These are phyloP conservation scores for Altica lythri DNA, from an alignment of 2,888 invertebrate species.

Conservation along the genomic window DNA sequence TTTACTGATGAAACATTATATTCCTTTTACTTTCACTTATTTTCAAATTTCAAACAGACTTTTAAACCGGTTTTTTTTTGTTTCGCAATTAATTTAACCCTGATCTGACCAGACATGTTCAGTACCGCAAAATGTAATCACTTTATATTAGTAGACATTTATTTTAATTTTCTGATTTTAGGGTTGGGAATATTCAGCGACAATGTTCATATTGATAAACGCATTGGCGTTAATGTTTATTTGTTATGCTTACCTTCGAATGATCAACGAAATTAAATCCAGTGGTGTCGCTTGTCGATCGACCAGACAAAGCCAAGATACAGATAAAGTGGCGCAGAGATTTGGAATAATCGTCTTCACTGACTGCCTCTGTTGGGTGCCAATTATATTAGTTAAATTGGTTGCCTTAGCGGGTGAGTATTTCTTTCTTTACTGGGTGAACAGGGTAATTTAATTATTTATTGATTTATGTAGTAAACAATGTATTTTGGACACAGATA, in stretches of 20 bases:
- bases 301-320: slow-evolving; percentile 63
- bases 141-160: background rate
- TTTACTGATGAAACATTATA: no score
- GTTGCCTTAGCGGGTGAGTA: slow-evolving; percentile 61
- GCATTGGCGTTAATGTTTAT: slow-evolving; percentile 63
- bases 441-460: no score
- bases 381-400: slow-evolving; percentile 63
- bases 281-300: slow-evolving; percentile 64
- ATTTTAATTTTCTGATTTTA: slow-evolving; percentile 39
- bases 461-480: no score
- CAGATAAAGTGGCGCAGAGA: slow-evolving; percentile 62
- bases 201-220: slow-evolving; percentile 63
- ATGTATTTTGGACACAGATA: no score
- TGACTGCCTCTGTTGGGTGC: slow-evolving; percentile 66
- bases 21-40: no score
- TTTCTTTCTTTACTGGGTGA: no score
- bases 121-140: no score
- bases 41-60: no score
- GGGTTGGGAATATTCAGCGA: slow-evolving; percentile 67
- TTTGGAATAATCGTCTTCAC: slow-evolving; percentile 66
- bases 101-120: no score
- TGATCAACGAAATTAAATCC: slow-evolving; percentile 63
- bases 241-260: slow-evolving; percentile 62
- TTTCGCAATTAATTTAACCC: no score
- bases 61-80: no score